Evolutionary conservation across 2,797 vertebrate species (phyloP).

Genomic region (Acridotheres tristis): DNA sequence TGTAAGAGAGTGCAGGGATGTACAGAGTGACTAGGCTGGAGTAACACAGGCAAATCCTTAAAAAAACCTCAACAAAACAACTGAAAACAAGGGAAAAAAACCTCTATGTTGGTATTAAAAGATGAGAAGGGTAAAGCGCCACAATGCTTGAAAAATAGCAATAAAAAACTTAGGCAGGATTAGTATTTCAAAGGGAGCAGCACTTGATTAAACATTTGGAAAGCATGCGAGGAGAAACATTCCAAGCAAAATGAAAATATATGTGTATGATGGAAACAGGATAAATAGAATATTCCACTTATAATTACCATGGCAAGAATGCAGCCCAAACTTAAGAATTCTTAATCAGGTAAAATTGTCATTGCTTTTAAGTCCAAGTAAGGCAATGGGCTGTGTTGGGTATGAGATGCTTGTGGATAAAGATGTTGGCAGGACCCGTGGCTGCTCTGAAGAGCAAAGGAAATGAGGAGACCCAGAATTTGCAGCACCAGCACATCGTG

Average conservation of each 20-base stretch:
- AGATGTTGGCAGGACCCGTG: background rate
- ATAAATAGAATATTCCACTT: slow-evolving; percentile 46
- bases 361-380: slow-evolving; percentile 55
- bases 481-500: accelerated
- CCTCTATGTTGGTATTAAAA: background rate
- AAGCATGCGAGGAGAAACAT: slow-evolving; percentile 46
- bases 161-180: slow-evolving; percentile 35
- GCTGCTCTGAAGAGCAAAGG: background rate
- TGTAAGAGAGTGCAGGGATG: background rate
- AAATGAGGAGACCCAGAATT: background rate
- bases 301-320: slow-evolving; percentile 35
- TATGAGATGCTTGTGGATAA: slow-evolving; percentile 17
- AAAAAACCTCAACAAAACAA: background rate
- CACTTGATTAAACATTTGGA: slow-evolving; percentile 63
- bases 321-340: slow-evolving; percentile 19
- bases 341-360: slow-evolving; percentile 49
- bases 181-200: slow-evolving; percentile 58
- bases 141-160: slow-evolving; percentile 41
- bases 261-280: slow-evolving; percentile 27
- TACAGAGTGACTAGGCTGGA: background rate
- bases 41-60: background rate
- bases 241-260: slow-evolving; percentile 49
- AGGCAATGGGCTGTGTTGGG: slow-evolving; percentile 10
- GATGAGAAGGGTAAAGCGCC: slow-evolving; percentile 3
- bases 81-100: background rate